Percentiles rank a stretch among this genome's conserved stretches.
These are phyloP conservation scores for Glaucomys volans DNA, from an alignment of 2,113 vertebrate species.

Conservation along the genomic window DNA sequence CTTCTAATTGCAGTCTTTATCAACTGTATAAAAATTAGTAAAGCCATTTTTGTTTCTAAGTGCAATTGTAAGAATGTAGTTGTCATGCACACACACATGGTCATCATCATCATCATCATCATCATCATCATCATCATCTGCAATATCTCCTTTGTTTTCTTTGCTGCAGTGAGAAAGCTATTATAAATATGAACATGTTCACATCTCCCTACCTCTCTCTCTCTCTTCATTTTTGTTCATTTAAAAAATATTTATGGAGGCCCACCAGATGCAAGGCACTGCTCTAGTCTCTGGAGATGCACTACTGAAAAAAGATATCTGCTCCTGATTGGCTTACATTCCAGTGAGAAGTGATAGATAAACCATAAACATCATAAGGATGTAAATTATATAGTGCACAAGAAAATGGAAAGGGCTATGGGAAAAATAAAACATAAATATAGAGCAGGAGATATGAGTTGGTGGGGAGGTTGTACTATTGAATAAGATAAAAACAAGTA, in stretches of 20 bases:
- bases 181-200: not conserved
- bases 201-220: not conserved
- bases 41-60: slow-evolving; percentile 19
- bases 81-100: too few relatives aligned
- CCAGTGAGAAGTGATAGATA: not conserved
- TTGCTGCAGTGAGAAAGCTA: not conserved
- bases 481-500: not conserved
- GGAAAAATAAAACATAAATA: not conserved
- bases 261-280: not conserved
- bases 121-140: not conserved
- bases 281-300: not conserved
- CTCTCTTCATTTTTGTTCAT: not conserved
- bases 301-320: not conserved
- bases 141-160: not conserved
- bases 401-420: not conserved
- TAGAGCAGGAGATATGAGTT: not conserved
- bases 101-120: too few relatives aligned
- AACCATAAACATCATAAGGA: not conserved
- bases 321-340: not conserved
- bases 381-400: not conserved
- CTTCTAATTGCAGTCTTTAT: not conserved
- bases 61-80: not conserved
- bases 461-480: not conserved
- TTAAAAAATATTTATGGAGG: not conserved
- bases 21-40: not conserved